These are phyloP conservation scores for Cacatua alba DNA, from an alignment of 2,113 vertebrate species.

Conservation along the genomic window DNA sequence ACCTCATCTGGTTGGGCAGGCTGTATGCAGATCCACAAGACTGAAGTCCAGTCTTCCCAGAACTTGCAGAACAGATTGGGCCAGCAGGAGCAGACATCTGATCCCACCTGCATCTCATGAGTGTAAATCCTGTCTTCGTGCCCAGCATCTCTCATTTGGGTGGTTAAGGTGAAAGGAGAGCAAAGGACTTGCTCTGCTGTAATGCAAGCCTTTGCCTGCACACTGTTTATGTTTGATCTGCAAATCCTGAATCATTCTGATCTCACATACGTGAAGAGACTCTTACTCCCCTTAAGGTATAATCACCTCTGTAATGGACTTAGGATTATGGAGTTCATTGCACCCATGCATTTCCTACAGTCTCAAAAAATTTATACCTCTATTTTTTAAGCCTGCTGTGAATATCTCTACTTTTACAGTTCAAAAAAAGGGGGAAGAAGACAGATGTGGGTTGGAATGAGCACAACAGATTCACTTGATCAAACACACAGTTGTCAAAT, in stretches of 20 bases:
- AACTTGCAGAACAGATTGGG: background rate
- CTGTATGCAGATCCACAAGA: background rate
- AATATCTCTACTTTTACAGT: background rate
- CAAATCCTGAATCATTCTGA: background rate
- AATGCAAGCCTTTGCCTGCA: background rate
- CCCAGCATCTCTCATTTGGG: background rate
- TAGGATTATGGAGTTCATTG: background rate
- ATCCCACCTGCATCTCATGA: background rate
- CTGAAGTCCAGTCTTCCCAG: background rate
- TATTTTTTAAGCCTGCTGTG: background rate
- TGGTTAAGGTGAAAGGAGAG: background rate
- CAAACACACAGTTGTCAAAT: background rate
- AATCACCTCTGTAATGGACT: background rate
- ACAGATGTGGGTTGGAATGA: background rate
- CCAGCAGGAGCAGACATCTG: background rate
- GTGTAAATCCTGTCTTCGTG: background rate
- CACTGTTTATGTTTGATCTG: background rate
- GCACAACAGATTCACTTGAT: background rate
- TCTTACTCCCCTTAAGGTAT: background rate
- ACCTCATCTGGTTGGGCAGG: background rate
- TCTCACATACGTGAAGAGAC: background rate
- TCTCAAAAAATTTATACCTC: background rate
- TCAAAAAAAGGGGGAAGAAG: background rate
- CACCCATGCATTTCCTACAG: background rate
- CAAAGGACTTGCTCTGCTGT: background rate